These are phyloP conservation scores for Cantharis rustica DNA, from an alignment of 2,888 invertebrate species.

Conservation along the genomic window DNA sequence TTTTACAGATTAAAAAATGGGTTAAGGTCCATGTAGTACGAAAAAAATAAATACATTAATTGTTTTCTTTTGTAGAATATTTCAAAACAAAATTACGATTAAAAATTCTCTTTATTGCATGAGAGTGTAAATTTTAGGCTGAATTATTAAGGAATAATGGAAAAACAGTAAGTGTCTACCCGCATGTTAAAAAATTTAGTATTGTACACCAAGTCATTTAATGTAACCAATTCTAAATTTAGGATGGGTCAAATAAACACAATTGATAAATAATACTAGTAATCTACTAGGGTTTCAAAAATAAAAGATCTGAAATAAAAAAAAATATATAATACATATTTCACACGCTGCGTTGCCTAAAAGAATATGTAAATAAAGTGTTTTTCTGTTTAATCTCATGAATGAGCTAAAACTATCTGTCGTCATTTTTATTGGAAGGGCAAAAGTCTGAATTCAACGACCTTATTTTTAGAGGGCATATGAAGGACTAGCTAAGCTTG, in stretches of 20 bases:
- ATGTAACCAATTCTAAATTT: not conserved
- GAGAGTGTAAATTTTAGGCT: not conserved
- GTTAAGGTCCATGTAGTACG: not conserved
- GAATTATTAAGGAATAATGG: not conserved
- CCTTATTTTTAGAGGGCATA: slow-evolving; percentile 58
- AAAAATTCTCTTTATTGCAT: not conserved
- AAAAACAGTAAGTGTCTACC: not conserved
- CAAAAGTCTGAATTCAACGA: slow-evolving; percentile 60
- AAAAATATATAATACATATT: not conserved
- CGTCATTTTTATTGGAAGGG: slow-evolving; percentile 46
- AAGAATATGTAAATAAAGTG: not conserved
- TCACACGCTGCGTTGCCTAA: not conserved
- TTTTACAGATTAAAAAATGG: not conserved
- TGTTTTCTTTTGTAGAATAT: not conserved
- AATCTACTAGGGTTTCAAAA: not conserved
- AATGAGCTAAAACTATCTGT: not conserved
- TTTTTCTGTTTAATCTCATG: not conserved
- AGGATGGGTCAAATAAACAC: not conserved
- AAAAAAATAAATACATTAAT: not conserved
- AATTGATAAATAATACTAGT: not conserved
- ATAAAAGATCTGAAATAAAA: not conserved
- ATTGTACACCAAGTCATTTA: not conserved
- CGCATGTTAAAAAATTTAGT: not conserved
- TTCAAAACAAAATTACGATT: not conserved
- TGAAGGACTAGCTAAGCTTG: slow-evolving; percentile 56